Conservation (phyloP, 2,888 invertebrate species). For the Thelaira solivaga region DNA sequence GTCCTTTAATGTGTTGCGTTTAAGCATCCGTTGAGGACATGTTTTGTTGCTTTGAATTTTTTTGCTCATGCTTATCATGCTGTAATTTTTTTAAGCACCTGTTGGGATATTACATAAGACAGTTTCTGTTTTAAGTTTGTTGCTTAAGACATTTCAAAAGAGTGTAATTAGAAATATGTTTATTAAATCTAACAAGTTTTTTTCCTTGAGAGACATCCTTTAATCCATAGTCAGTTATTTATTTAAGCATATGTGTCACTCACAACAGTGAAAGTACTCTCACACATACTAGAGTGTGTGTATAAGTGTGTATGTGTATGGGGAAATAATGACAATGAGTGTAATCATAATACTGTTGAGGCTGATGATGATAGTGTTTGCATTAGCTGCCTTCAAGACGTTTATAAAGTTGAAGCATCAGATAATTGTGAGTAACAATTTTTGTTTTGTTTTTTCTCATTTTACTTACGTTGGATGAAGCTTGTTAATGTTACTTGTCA, state of each 20-base stretch:
- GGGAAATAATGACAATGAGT: conserved; percentile 9
- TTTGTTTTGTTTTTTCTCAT: not conserved
- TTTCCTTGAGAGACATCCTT: not conserved
- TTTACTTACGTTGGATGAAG: conserved; percentile 10
- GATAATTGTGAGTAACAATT: conserved; percentile 19
- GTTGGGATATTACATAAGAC: not conserved
- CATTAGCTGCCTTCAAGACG: conserved; percentile 20
- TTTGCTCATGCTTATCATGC: too few species aligned
- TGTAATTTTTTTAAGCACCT: too few species aligned
- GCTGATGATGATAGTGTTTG: not conserved
- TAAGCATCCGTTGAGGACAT: too few species aligned
- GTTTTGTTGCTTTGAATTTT: too few species aligned
- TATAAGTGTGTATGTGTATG: not conserved
- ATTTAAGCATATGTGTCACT: not conserved
- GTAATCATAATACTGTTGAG: conserved; percentile 21
- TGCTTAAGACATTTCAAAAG: not conserved
- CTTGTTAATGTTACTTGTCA: conserved; percentile 39
- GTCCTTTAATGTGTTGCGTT: too few species aligned
- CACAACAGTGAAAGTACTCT: not conserved
- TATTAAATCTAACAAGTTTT: not conserved
- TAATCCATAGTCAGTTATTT: not conserved
- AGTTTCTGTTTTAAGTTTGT: not conserved
- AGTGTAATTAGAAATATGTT: not conserved
- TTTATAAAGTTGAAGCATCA: conserved; percentile 30
- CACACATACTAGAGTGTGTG: not conserved